These are phyloP conservation scores for Eucidaris tribuloides DNA, from an alignment of 35 echinoderm and acorn worm species.

Conservation along the genomic window DNA sequence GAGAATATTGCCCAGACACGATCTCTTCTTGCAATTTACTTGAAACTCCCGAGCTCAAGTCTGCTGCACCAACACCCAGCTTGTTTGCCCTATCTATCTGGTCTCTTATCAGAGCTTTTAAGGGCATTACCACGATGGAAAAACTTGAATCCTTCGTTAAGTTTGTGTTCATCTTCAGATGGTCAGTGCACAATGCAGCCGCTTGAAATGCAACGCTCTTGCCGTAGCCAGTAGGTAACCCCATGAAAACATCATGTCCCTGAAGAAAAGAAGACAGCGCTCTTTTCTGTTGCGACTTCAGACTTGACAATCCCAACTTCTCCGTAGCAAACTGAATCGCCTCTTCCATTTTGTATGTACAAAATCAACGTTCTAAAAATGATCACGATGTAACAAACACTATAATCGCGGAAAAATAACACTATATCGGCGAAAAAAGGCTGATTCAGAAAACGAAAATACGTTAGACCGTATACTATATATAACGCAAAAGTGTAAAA, in stretches of 20 bases:
- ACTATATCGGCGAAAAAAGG: no score
- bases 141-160: background rate
- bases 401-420: no score
- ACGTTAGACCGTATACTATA: no score
- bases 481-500: no score
- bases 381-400: no score
- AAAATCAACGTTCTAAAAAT: no score
- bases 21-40: background rate
- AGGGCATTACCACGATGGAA: conserved; percentile 5
- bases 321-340: no score
- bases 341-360: no score
- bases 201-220: conserved; percentile 40
- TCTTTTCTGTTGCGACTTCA: conserved; percentile 15
- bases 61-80: conserved; percentile 36
- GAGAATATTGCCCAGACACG: conserved; percentile 5
- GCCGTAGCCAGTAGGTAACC: conserved; percentile 47
- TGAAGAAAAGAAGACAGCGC: conserved; percentile 28
- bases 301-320: background rate
- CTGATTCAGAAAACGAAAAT: no score
- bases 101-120: conserved; percentile 27
- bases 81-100: conserved; percentile 37
- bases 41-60: background rate
- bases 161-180: background rate
- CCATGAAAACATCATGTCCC: conserved; percentile 23
- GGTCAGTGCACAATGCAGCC: conserved; percentile 17